Evolutionary conservation across 1,140 invertebrate species (phyloP).

Genomic region (Zaprionus vittiger): DNA sequence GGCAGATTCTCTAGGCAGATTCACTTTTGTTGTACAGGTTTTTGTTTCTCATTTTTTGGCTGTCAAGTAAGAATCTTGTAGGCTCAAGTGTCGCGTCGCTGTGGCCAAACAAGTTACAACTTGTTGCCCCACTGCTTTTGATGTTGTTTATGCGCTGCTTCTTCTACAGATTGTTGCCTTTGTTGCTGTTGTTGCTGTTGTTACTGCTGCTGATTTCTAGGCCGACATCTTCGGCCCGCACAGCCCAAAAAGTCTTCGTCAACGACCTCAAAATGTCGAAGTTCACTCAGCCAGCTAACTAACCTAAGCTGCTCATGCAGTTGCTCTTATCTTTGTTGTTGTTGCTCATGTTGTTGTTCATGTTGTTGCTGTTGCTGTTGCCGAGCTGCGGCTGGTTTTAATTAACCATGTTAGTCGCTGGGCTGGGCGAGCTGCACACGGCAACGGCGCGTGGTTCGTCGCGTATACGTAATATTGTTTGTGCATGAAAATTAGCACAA

Average conservation of each 20-base stretch:
- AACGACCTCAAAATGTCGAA: conserved; percentile 76
- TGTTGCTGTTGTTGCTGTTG: conserved; percentile 1
- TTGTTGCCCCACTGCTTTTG: conserved; percentile 17
- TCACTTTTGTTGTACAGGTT: conserved; percentile 69
- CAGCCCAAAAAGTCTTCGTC: conserved; percentile 29
- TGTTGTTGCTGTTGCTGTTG: conserved; percentile 26
- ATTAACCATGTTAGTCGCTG: conserved; percentile 52
- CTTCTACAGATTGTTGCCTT: neutral
- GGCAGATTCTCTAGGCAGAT: conserved; percentile 72
- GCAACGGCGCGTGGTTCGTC: conserved; percentile 60
- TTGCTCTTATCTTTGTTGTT: conserved; percentile 2
- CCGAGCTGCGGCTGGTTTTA: conserved; percentile 48
- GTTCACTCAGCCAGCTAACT: conserved; percentile 50
- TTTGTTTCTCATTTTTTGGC: conserved; percentile 45
- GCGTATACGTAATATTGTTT: conserved; percentile 76
- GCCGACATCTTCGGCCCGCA: conserved; percentile 42
- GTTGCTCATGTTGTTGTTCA: conserved; percentile 17
- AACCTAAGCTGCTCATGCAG: conserved; percentile 11
- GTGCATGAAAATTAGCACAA: conserved; percentile 69
- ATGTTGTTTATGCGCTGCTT: conserved; percentile 46
- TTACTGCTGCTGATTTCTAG: conserved; percentile 59
- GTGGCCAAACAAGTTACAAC: conserved; percentile 66
- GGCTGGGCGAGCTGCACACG: conserved; percentile 29
- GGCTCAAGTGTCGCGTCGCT: conserved; percentile 61
- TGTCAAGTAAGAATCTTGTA: conserved; percentile 63